Evolutionary conservation across 37 sponge, comb jelly and placozoan genomes (phyloP).

Genomic region (Diacarnus erythraeanus): DNA sequence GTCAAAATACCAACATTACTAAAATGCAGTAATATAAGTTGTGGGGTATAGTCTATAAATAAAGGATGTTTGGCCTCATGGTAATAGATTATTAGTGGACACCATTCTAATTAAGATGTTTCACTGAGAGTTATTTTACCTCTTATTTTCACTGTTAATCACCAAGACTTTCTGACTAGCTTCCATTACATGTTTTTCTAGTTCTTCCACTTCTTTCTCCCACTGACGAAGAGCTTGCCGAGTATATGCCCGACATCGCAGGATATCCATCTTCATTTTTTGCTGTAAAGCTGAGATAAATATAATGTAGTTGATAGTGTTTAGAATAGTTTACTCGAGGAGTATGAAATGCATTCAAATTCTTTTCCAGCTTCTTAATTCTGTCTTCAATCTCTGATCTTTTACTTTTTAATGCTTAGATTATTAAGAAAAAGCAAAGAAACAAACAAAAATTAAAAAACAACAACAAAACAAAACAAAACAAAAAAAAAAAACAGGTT

Average conservation of each 20-base stretch:
- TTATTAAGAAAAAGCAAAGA: not conserved
- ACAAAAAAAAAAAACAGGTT: too few species aligned
- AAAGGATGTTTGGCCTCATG: too few species aligned
- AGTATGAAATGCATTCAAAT: constrained; percentile 35
- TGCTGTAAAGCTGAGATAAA: constrained; percentile 18
- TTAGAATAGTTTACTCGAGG: constrained; percentile 35
- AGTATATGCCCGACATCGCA: constrained; percentile 52
- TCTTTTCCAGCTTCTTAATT: constrained; percentile 6
- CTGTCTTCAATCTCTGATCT: constrained; percentile 24
- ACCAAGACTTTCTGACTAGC: constrained; percentile 16
- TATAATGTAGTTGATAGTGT: not conserved
- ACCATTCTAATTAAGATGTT: not conserved
- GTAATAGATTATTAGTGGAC: too few species aligned
- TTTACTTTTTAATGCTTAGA: constrained; percentile 49
- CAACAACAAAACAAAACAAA: too few species aligned
- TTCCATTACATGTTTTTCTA: constrained; percentile 38
- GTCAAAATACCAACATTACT: not conserved
- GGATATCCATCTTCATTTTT: constrained; percentile 52
- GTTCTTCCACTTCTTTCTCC: constrained; percentile 39
- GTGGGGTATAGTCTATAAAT: not conserved
- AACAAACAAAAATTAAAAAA: not conserved
- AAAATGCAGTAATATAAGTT: not conserved
- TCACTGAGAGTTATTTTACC: not conserved
- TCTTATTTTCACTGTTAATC: constrained; percentile 43
- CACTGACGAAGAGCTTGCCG: constrained; percentile 19